phyloP scores from a whole-genome alignment of 2,797 vertebrate species.

The Atherinosoma microstoma region DNA sequence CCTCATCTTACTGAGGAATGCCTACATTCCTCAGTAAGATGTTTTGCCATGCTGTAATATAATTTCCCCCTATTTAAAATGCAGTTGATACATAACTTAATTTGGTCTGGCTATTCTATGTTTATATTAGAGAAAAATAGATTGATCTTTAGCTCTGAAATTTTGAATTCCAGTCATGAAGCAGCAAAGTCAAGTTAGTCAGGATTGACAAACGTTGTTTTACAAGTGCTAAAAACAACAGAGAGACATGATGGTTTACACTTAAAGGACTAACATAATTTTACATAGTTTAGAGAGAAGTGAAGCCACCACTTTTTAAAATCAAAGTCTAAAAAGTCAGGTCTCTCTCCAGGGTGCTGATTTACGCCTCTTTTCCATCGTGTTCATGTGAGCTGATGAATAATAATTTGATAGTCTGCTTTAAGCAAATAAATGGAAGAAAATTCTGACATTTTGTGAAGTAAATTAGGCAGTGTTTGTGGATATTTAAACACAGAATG shows the following conservation, averaged over 20 bases:
- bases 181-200: not conserved
- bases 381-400: not conserved
- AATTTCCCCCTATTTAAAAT: slow-evolving; percentile 22
- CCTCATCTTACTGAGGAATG: not conserved
- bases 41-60: slow-evolving; percentile 52
- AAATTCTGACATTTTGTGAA: not conserved
- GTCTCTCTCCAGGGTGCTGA: too few species aligned
- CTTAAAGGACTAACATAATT: too few species aligned
- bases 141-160: slow-evolving; percentile 35
- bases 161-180: slow-evolving; percentile 25
- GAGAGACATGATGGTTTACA: not conserved
- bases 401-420: not conserved
- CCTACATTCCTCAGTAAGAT: slow-evolving; percentile 36
- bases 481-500: not conserved
- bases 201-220: not conserved
- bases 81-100: slow-evolving; percentile 32
- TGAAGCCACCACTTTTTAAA: too few species aligned
- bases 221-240: too few species aligned
- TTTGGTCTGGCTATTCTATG: slow-evolving; percentile 33
- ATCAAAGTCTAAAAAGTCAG: too few species aligned
- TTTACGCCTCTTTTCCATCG: too few species aligned
- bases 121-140: slow-evolving; percentile 14
- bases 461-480: not conserved
- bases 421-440: not conserved
- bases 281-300: too few species aligned